Base-by-base conservation (phyloP, 2,888 invertebrate genomes). In the Eudemis profundana region DNA sequence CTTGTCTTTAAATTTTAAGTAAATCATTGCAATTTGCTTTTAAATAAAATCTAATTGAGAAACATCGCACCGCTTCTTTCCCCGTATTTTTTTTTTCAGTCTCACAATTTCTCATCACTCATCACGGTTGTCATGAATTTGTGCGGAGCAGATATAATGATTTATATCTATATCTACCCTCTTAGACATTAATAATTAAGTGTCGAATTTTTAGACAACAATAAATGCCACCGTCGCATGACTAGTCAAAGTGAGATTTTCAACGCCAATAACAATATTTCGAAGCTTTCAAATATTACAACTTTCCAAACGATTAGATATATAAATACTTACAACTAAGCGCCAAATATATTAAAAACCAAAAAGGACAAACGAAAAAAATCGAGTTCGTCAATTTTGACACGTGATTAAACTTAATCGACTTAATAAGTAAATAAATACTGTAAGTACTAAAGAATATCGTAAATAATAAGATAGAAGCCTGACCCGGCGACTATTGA, bases 371-470 rank as follows among this genome's bases (percentile, higher is more conserved):
- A 60, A 63, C 49, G 54, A 70, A 70, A 70, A 70, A 67, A 69
- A 70, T 66, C 69, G 67, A 66, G 59, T 53, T 42, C 29, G 62
- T 29, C 61, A 66, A 54, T 66, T 64, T 65, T 69, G 71, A 74
- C 72, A 40, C 69, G 70, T 62, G 76, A 82, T n/a, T 77, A 79
- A 83, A 79, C 78, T 78, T 83, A 84, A 77, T 67, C 69, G 80
- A 84, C 83, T 82, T 89, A 89, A 85, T 81, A 85, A 82, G 76
- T 60, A 89, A 90, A 90, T 90, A 92, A 92, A 92, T 92, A 92
- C 91, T 91, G 91, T 91, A 90, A 91, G 90, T 90, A 91, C 90
- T 89, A 86, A 80, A 78, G 57, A 29, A 66, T 64, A 66, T 72
- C 70, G 75, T 70, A 70, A 67, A 66, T 60, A 12, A 56, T 61